These are phyloP conservation scores for Eurystomus gularis DNA, from an alignment of 2,113 vertebrate species.

Conservation along the genomic window DNA sequence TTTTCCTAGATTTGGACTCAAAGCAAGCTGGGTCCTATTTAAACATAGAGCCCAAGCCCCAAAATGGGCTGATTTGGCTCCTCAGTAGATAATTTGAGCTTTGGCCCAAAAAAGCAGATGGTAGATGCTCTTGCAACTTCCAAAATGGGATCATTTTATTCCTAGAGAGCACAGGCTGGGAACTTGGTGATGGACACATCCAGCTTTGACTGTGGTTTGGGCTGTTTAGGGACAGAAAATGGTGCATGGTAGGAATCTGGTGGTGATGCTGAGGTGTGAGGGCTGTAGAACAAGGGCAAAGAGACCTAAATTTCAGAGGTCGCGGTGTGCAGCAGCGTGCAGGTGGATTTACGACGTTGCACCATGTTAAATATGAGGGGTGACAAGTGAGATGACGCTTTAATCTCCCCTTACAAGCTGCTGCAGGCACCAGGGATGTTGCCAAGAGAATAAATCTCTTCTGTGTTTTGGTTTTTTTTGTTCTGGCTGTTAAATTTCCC, in stretches of 20 bases:
- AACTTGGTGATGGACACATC: accelerated
- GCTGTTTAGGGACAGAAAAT: not conserved
- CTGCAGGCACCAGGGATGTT: not conserved
- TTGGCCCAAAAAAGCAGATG: not conserved
- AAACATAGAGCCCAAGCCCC: accelerated
- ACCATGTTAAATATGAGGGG: not conserved
- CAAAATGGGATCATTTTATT: accelerated
- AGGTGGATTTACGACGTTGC: not conserved
- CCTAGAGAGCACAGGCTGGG: accelerated
- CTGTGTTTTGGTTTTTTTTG: not conserved
- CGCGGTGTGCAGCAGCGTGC: accelerated
- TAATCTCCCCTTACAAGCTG: not conserved
- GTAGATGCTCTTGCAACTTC: not conserved
- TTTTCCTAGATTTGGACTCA: not conserved
- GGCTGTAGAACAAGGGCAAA: not conserved
- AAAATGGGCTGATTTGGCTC: not conserved
- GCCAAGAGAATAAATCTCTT: not conserved
- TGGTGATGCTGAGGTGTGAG: accelerated
- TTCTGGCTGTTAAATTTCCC: not conserved
- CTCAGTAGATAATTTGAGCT: not conserved
- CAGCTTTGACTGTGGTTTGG: not conserved
- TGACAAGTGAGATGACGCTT: not conserved
- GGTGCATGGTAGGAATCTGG: accelerated
- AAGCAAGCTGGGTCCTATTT: not conserved
- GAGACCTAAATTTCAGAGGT: not conserved